Conservation (phyloP, 2,797 vertebrate genomes). For the Astyanax mexicanus region DNA sequence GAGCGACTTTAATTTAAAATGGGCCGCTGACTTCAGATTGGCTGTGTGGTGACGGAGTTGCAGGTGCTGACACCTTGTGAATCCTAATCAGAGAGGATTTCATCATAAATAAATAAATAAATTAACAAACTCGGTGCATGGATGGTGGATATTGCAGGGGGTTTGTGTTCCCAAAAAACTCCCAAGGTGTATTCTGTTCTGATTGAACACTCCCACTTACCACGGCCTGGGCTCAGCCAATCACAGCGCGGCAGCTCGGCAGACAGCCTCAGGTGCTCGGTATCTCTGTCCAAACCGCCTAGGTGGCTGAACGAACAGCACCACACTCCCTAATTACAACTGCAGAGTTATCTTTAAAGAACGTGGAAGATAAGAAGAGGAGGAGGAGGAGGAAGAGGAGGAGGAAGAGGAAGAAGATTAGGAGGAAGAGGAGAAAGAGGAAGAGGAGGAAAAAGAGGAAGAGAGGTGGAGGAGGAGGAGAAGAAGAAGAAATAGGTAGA, state of each 20-base stretch:
- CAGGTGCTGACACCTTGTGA: not conserved
- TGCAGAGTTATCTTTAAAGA: constrained; percentile 46
- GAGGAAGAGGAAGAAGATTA: constrained; percentile 10
- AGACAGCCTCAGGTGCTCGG: constrained; percentile 30
- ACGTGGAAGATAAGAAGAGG: constrained; percentile 16
- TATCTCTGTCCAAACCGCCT: constrained; percentile 27
- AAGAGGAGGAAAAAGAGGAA: constrained; percentile 16
- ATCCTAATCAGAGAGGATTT: not conserved
- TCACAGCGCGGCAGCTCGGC: not conserved
- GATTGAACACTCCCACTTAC: constrained; percentile 45
- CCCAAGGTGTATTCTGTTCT: not conserved
- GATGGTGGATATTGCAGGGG: not conserved
- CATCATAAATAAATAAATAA: not conserved
- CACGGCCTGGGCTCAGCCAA: constrained; percentile 6
- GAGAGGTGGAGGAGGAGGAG: too few relatives aligned
- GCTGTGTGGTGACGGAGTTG: not conserved
- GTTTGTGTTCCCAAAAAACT: constrained; percentile 5
- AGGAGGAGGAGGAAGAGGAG: constrained; percentile 13
- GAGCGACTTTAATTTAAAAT: not conserved
- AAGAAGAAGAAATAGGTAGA: constrained; percentile 15
- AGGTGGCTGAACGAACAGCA: constrained; percentile 24
- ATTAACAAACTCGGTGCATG: not conserved
- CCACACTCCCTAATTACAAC: constrained; percentile 52
- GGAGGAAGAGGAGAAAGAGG: too few relatives aligned
- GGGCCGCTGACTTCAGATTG: not conserved